A percentile compares a stretch with the other conserved stretches of the same genome.
These are phyloP conservation scores for Andrena bucephala DNA, from an alignment of 2,888 invertebrate genomes.

Conservation along the genomic window DNA sequence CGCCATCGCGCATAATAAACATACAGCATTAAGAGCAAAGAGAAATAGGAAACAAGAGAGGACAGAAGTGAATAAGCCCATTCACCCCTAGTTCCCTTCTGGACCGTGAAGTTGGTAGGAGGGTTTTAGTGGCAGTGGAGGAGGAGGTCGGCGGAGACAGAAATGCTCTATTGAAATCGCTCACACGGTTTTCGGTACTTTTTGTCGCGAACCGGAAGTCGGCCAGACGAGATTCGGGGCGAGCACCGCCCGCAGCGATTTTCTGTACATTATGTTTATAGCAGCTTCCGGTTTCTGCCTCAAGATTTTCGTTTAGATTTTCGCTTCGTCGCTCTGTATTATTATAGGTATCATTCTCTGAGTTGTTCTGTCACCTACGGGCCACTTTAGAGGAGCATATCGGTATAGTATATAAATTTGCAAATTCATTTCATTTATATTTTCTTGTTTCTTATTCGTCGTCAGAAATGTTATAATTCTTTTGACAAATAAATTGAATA, in stretches of 20 bases:
- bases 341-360: too few relatives aligned
- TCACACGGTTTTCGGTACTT: constrained; percentile 70
- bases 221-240: constrained; percentile 78
- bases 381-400: too few relatives aligned
- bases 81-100: constrained; percentile 51
- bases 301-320: neutral
- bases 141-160: constrained; percentile 46
- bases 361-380: too few relatives aligned
- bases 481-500: too few relatives aligned
- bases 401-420: too few relatives aligned
- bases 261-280: constrained; percentile 23
- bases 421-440: too few relatives aligned
- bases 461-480: too few relatives aligned
- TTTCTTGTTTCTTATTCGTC: too few relatives aligned
- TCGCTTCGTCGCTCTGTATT: too few relatives aligned
- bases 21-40: constrained; percentile 53
- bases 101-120: constrained; percentile 2
- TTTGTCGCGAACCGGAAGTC: constrained; percentile 80
- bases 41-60: constrained; percentile 58
- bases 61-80: constrained; percentile 67
- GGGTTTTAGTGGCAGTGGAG: constrained; percentile 44
- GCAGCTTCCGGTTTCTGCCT: constrained; percentile 61
- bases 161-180: constrained; percentile 58
- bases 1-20: constrained; percentile 71
- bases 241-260: constrained; percentile 58